phyloP scores from a whole-genome alignment of 1,140 invertebrate species.

The Zaprionus inermis region DNA sequence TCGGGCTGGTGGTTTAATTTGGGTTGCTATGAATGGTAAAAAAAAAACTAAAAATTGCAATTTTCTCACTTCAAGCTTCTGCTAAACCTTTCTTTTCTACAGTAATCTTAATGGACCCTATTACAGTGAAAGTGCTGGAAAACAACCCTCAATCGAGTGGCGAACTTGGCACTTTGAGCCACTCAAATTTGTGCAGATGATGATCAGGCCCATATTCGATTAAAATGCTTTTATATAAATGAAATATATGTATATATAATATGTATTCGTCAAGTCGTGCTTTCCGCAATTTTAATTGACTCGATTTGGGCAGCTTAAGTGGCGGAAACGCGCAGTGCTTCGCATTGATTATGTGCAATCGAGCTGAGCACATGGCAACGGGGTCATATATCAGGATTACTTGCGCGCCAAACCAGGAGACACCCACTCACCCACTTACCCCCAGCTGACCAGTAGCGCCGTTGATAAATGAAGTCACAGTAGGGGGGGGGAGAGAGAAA shows the following conservation, averaged over 20 bases:
- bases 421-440: no score
- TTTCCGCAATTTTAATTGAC: not conserved
- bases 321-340: conserved; percentile 16
- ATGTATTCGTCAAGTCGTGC: not conserved
- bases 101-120: conserved; percentile 34
- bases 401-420: not conserved
- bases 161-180: conserved; percentile 35
- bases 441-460: conserved; percentile 24
- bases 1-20: conserved; percentile 42
- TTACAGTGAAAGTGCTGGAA: not conserved
- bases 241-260: not conserved
- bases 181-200: conserved; percentile 34
- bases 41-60: not conserved
- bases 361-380: conserved; percentile 34
- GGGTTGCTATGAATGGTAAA: conserved; percentile 31
- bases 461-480: conserved; percentile 49
- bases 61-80: not conserved
- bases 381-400: conserved; percentile 41
- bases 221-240: not conserved
- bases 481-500: not conserved
- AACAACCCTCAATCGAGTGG: conserved; percentile 20
- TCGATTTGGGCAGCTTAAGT: not conserved
- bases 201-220: conserved; percentile 26
- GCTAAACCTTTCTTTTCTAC: not conserved
- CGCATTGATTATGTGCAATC: conserved; percentile 49